Conservation (phyloP, 2,888 invertebrate genomes). For the Troilus luridus region DNA sequence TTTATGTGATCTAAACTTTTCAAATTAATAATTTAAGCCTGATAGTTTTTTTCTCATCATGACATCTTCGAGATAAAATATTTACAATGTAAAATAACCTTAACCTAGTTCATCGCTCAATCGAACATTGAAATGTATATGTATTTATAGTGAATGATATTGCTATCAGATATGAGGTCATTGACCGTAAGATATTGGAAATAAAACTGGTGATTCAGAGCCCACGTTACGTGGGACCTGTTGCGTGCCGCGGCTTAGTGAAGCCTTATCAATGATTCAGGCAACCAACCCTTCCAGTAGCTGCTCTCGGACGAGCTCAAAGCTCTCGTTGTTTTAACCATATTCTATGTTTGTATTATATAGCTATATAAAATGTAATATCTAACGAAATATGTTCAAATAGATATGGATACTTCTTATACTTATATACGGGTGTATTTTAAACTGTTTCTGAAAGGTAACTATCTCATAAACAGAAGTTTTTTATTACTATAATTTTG, state of each 20-base stretch:
- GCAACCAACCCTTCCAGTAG: neutral
- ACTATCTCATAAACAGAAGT: no score
- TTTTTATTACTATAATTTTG: no score
- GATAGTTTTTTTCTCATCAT: no score
- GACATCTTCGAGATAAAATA: no score
- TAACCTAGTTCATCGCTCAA: neutral
- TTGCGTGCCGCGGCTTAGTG: neutral
- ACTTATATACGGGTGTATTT: no score
- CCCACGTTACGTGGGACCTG: neutral
- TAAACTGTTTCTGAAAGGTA: no score
- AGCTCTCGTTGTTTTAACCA: neutral
- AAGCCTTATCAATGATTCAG: constrained; percentile 8
- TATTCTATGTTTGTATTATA: neutral
- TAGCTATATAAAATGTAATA: neutral
- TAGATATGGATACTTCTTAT: no score
- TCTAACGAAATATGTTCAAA: neutral
- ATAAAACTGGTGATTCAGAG: neutral
- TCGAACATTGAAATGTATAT: neutral
- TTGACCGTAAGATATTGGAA: neutral
- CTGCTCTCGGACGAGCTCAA: neutral
- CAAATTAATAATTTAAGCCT: no score
- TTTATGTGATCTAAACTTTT: no score
- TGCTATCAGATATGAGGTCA: neutral
- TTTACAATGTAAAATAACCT: neutral
- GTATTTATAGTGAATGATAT: neutral